Evolutionary conservation across 2,113 vertebrate species (phyloP).

Genomic region (Patagioenas fasciata): DNA sequence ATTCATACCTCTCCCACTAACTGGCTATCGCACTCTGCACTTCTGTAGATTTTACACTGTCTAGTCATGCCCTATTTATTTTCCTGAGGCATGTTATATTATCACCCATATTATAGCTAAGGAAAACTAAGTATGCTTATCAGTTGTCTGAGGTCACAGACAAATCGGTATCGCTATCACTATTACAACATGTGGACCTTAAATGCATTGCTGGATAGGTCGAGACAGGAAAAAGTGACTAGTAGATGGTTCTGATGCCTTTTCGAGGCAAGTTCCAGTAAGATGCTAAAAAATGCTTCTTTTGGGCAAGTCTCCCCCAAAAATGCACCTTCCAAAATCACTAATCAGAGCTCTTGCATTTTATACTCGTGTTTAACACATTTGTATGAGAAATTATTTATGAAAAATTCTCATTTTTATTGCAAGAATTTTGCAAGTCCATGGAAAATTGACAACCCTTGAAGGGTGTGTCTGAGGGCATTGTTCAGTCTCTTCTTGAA

Average conservation of each 20-base stretch:
- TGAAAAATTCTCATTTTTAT: neutral
- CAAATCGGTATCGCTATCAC: neutral
- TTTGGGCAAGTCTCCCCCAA: neutral
- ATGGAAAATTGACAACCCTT: neutral
- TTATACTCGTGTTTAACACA: neutral
- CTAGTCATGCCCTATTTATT: constrained; percentile 14
- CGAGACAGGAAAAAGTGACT: neutral
- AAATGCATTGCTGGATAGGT: neutral
- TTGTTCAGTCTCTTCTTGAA: no score
- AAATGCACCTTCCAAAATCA: neutral
- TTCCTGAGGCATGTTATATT: neutral
- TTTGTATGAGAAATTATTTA: neutral
- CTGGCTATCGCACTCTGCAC: neutral
- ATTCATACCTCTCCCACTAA: neutral
- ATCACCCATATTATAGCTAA: neutral
- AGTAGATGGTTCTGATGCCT: neutral
- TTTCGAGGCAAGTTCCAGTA: neutral
- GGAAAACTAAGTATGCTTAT: neutral
- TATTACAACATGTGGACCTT: neutral
- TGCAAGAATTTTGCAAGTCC: neutral
- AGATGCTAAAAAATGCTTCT: fast-evolving
- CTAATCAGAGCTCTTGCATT: neutral
- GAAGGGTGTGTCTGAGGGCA: neutral
- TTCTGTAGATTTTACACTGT: neutral
- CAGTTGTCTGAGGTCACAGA: neutral